A percentile compares a stretch with the other conserved stretches of the same genome.
Evolutionary conservation across 1,140 invertebrate genomes (phyloP).

Genomic region (Scaptomyza pallida): DNA sequence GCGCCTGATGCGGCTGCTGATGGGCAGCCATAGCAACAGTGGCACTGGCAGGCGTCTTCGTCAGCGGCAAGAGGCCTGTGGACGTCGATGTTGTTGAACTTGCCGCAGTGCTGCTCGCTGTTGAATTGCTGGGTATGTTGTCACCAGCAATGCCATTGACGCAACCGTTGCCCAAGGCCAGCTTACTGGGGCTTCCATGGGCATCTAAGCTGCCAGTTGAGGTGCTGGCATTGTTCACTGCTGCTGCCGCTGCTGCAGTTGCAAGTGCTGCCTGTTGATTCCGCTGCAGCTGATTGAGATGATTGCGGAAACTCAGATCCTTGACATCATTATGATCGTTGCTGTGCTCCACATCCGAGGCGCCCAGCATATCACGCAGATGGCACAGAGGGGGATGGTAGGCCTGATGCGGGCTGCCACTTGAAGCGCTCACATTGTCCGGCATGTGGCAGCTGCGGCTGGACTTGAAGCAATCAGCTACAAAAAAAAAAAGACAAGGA

Average conservation of each 20-base stretch:
- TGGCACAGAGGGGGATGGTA: slow-evolving; percentile 83
- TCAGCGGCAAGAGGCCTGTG: slow-evolving; percentile 41
- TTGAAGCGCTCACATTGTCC: slow-evolving; percentile 83
- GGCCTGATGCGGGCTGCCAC: slow-evolving; percentile 80
- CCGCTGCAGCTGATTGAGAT: slow-evolving; percentile 76
- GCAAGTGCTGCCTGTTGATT: slow-evolving; percentile 61
- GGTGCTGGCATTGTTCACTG: slow-evolving; percentile 34
- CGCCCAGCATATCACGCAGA: slow-evolving; percentile 81
- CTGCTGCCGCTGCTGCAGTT: slow-evolving; percentile 38
- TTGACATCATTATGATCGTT: slow-evolving; percentile 89
- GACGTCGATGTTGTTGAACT: slow-evolving; percentile 60
- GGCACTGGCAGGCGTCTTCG: slow-evolving; percentile 53
- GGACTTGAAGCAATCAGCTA: slow-evolving; percentile 86
- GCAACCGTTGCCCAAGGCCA: slow-evolving; percentile 23
- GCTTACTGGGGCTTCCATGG: slow-evolving; percentile 21
- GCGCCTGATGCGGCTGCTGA: slow-evolving; percentile 76
- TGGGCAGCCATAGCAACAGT: slow-evolving; percentile 31
- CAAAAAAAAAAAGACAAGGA: slow-evolving; percentile 37
- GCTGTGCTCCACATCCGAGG: slow-evolving; percentile 84
- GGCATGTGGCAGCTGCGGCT: slow-evolving; percentile 83
- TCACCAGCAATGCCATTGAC: slow-evolving; percentile 24
- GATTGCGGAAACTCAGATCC: slow-evolving; percentile 82
- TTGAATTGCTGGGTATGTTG: slow-evolving; percentile 67
- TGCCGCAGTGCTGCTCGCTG: slow-evolving; percentile 54
- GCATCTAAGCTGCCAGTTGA: slow-evolving; percentile 41